Conservation (phyloP, 2,113 vertebrate genomes). For the Climacteris rufus region DNA sequence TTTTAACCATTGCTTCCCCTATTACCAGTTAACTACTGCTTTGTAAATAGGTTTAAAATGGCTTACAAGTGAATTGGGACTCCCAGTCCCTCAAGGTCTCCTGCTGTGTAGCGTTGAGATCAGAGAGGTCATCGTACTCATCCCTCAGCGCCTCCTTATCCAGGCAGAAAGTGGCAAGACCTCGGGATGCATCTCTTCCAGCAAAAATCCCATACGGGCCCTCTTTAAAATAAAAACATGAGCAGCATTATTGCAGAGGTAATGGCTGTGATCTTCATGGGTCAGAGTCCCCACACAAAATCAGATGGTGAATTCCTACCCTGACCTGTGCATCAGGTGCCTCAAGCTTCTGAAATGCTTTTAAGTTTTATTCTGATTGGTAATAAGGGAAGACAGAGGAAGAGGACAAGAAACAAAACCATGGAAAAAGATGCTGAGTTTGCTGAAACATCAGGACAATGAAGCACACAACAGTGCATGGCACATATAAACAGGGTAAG, state of each 20-base stretch:
- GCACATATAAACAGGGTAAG: not conserved
- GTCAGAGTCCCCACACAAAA: not conserved
- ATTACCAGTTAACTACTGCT: constrained; percentile 3
- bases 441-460: not conserved
- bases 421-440: not conserved
- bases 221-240: constrained; percentile 75
- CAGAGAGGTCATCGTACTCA: constrained; percentile 90
- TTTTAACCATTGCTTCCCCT: not conserved
- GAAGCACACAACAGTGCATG: not conserved
- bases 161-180: constrained; percentile 94
- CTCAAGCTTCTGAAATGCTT: not conserved
- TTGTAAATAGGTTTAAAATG: not conserved
- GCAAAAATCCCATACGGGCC: constrained; percentile 96
- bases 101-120: constrained; percentile 86
- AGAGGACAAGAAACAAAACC: not conserved
- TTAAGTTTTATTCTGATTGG: not conserved
- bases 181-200: constrained; percentile 93
- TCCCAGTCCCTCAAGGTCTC: constrained; percentile 95
- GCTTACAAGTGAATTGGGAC: constrained; percentile 92
- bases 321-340: not conserved
- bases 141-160: constrained; percentile 93
- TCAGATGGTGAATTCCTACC: not conserved
- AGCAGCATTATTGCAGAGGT: not conserved
- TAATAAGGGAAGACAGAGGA: not conserved
- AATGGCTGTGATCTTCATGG: not conserved